A percentile compares a stretch with the other conserved stretches of the same genome.
Evolutionary conservation across 1,140 invertebrate species (phyloP).

Genomic region (Hestina assimilis): DNA sequence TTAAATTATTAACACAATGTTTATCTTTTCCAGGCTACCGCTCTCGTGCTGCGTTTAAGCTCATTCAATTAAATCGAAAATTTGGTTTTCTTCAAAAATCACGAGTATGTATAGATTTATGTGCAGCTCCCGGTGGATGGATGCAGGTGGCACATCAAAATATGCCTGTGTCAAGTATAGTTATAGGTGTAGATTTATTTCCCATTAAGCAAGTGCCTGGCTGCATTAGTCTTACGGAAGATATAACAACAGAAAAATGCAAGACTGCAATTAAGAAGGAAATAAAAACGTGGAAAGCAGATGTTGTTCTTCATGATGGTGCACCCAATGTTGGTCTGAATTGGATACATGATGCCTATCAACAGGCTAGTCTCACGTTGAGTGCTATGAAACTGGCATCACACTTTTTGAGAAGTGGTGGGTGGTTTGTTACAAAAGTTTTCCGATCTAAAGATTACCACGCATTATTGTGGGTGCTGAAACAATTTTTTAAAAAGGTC

Average conservation of each 20-base stretch:
- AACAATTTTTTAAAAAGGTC: conserved; percentile 97
- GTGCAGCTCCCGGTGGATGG: conserved; percentile 99
- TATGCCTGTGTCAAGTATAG: conserved; percentile 97
- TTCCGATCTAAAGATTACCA: conserved; percentile 99
- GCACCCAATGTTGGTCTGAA: conserved; percentile 99
- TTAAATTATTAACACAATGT: conserved; percentile 1
- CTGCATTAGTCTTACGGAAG: conserved; percentile 93
- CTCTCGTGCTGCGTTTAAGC: conserved; percentile 98
- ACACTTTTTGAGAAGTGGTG: conserved; percentile 93
- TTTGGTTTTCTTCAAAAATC: conserved; percentile 98
- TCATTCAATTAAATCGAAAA: conserved; percentile 98
- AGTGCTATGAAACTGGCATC: conserved; percentile 96
- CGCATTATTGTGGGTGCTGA: conserved; percentile 95
- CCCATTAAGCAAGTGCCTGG: conserved; percentile 96
- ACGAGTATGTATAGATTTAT: conserved; percentile 97
- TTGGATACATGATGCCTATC: conserved; percentile 98
- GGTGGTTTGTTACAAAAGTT: conserved; percentile 99
- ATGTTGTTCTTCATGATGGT: conserved; percentile 97
- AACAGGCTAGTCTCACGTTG: conserved; percentile 94
- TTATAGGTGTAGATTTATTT: conserved; percentile 97
- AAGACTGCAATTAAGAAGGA: conserved; percentile 88
- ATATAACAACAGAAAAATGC: conserved; percentile 98
- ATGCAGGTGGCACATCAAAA: conserved; percentile 99
- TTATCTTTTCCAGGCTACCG: conserved; percentile 87
- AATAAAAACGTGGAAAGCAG: conserved; percentile 97